Base-by-base conservation (phyloP, 2,797 vertebrate species). In the Hippoglossus hippoglossus region DNA sequence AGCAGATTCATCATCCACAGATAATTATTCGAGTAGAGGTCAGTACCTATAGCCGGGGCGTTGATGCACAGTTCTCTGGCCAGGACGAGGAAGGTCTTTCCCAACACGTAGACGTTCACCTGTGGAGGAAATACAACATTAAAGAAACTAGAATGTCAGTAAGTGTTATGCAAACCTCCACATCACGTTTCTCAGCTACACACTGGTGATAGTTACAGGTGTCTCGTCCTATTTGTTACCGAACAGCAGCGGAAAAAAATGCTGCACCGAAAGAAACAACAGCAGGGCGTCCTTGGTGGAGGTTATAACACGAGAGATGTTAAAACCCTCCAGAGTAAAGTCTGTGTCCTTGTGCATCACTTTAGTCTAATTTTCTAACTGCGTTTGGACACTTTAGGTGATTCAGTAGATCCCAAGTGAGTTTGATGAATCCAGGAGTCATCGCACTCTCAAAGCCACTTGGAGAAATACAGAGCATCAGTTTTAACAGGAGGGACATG, bases 51-150 rank as follows among this genome's bases (percentile, higher is more conserved):
- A 19, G 97, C 96, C 15, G 97, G 96, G 61, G 98, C 97, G 12
- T 97, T 99, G 95, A 99, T 99, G 94, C 98, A 99, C 65, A 99
- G 96, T 67, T 98, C 97, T 90, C 95, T 94, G 34, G 98, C 95
- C 93, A 99, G 83, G 2, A 95, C 92, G 25, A 99, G 96, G 73
- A 99, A 99, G 0, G 97, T 99, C 92, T 89, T 95, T 57, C 98
- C 98, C 91, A 99, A 90, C 22, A 97, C 92, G 19, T 98, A 99
- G 36, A 99, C 97, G n/a, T 99, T 99, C 81, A 99, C 98, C 98
- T 99, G 93, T 11, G 54, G 77, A 80, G 67, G 77, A 73, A 47
- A 51, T 36, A 24, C 0, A 67, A 0, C 13, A 41, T 1, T 7
- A 21, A 31, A 49, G 3, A 55, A 16, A 11, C 8, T 10, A 50